phyloP scores from a whole-genome alignment of 2,888 invertebrate species.

The Digitonthophagus gazella region DNA sequence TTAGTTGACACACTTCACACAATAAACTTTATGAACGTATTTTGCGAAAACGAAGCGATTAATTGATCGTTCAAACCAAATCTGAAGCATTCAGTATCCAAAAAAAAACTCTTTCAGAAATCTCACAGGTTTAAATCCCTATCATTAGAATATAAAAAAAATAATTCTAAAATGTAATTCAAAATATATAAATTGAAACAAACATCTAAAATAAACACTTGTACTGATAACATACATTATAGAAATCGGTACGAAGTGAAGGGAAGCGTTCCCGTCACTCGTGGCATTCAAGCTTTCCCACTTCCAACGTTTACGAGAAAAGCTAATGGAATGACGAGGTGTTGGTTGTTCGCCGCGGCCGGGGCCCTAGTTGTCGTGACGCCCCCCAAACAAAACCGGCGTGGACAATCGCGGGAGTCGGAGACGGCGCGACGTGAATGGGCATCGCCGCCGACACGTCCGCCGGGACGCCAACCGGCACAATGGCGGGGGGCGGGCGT shows the following conservation, averaged over 20 bases:
- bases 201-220: too few species aligned
- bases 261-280: neutral
- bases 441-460: slow-evolving; percentile 17
- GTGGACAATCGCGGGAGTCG: slow-evolving; percentile 2
- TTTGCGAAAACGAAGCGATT: too few species aligned
- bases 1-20: too few species aligned
- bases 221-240: too few species aligned
- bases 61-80: too few species aligned
- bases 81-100: too few species aligned
- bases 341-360: neutral
- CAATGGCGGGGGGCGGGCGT: slow-evolving; percentile 11
- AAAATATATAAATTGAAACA: too few species aligned
- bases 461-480: slow-evolving; percentile 18
- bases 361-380: neutral
- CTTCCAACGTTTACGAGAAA: neutral
- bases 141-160: too few species aligned
- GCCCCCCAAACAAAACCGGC: slow-evolving; percentile 1
- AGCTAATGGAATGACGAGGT: neutral
- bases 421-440: slow-evolving; percentile 14
- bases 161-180: too few species aligned
- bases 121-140: too few species aligned
- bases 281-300: neutral
- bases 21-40: too few species aligned
- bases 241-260: neutral
- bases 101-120: too few species aligned